These are phyloP conservation scores for Pica pica DNA, from an alignment of 2,113 vertebrate genomes.

Conservation along the genomic window DNA sequence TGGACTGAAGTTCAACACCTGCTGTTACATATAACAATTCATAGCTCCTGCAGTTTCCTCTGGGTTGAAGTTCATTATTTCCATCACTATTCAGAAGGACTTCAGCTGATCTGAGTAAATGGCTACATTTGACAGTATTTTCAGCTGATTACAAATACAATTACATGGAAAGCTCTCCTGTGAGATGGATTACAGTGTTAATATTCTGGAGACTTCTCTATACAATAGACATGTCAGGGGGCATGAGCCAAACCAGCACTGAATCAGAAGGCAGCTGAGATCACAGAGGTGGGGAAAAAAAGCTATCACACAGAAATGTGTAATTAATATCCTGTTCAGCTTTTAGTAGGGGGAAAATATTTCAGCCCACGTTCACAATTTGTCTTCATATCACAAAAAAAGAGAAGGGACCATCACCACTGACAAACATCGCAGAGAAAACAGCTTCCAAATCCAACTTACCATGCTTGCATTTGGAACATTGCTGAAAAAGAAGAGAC, in stretches of 20 bases:
- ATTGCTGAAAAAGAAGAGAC: conserved; percentile 88
- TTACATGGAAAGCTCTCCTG: background rate
- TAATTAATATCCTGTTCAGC: background rate
- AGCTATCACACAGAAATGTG: background rate
- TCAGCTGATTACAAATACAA: background rate
- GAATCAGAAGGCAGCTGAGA: background rate
- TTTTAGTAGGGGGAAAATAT: background rate
- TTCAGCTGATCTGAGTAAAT: background rate
- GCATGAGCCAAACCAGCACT: background rate
- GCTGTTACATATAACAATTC: background rate
- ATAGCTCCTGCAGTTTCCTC: background rate
- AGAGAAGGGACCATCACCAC: background rate
- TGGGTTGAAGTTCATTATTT: background rate
- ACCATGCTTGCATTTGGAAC: conserved; percentile 99
- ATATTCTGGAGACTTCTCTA: background rate
- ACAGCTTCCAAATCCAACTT: conserved; percentile 49
- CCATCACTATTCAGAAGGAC: background rate
- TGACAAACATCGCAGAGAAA: background rate
- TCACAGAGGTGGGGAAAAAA: background rate
- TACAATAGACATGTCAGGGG: background rate
- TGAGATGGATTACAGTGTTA: background rate
- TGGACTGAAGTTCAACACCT: background rate
- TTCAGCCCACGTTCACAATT: background rate
- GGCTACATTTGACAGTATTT: background rate
- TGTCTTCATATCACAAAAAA: background rate